phyloP scores from a whole-genome alignment of 2,797 vertebrate species.

The Hoplostethus atlanticus region DNA sequence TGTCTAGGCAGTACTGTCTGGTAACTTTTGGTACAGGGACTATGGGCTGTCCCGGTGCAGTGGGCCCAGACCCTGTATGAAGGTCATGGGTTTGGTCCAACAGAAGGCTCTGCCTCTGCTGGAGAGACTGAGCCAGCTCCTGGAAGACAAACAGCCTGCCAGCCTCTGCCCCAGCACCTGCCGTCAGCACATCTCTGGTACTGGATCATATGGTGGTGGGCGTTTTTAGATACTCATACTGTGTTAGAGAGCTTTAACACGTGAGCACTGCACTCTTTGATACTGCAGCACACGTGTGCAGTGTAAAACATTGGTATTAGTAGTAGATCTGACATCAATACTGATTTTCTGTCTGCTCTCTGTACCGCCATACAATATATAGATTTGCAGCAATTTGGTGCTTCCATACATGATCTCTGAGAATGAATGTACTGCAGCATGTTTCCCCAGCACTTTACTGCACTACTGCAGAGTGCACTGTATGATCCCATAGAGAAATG shows the following conservation, averaged over 20 bases:
- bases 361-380: not conserved
- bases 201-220: not conserved
- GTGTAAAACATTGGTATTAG: no score
- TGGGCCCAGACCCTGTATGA: conserved; percentile 27
- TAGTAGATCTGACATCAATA: not conserved
- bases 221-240: not conserved
- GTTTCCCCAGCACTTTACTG: not conserved
- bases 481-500: not conserved
- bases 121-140: conserved; percentile 75
- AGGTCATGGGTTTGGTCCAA: conserved; percentile 65
- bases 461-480: not conserved
- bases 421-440: not conserved
- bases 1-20: conserved; percentile 83
- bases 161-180: conserved; percentile 58
- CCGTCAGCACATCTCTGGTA: conserved; percentile 71
- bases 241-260: not conserved
- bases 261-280: no score
- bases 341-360: not conserved
- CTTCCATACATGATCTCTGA: not conserved
- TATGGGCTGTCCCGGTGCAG: conserved; percentile 75
- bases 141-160: conserved; percentile 75
- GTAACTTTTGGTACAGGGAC: conserved; percentile 85
- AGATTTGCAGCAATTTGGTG: not conserved
- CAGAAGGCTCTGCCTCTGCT: conserved; percentile 86
- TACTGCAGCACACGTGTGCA: no score